Base-by-base conservation (phyloP, 2,888 invertebrate genomes). In the Trissolcus brochymenae region DNA sequence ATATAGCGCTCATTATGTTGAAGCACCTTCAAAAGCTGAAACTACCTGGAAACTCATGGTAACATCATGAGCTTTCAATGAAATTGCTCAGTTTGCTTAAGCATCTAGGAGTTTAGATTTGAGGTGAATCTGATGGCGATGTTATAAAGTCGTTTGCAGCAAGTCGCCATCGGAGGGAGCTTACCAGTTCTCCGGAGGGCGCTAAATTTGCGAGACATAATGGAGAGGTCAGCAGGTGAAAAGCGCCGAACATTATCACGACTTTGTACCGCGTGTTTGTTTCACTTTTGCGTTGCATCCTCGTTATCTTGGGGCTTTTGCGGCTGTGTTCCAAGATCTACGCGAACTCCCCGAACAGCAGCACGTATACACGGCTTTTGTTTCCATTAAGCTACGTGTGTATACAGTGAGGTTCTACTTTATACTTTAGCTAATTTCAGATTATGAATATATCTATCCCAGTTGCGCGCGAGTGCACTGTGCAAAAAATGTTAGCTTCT, bases 61-160 rank as follows among this genome's bases (percentile, higher is more conserved):
- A 67, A 71, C 67, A 75, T 78, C 60, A 9, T 35, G 4, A 35
- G 35, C 35, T 35, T 35, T 35, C 9, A 9, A 35, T 35, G 9
- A 35, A 35, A 35, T 11, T 9, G 9, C 35, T 35, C 35, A 11
- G 35, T 35, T 35, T 9, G 35, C 9, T 2, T 9, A 9, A 35
- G 35, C 35, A 35, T 60, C 79, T 41, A 85, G 2, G 19, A 19
- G 87, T 87, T 87, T 86, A 86, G 82, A 83, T 84, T 83, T 80
- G 82, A 81, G 84, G 86, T 85, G 84, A 83, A 85, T 87, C 84
- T 86, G 86, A 87, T 87, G 84, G 83, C 81, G 84, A 86, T 87
- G 87, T 88, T 88, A 35, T 35, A 88, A 83, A 83, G 84, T 84
- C 85, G 76, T 71, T 73, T 73, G 79, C 81, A 85, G 82, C 82